Evolutionary conservation across 1,140 invertebrate species (phyloP).

Genomic region (Trichomalopsis sarcophagae): DNA sequence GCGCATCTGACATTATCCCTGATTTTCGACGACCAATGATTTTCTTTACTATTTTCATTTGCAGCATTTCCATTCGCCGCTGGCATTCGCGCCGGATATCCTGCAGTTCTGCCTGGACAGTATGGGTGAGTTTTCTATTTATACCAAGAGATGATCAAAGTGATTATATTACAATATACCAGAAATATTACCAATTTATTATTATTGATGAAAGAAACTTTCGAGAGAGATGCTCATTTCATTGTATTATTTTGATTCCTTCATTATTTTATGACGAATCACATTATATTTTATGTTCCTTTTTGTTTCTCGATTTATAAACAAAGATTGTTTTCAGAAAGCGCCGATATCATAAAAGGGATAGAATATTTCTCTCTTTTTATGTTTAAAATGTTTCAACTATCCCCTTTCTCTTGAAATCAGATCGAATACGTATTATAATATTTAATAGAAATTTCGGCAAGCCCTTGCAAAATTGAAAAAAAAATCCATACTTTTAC

Average conservation of each 20-base stretch:
- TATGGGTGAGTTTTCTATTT: constrained; percentile 80
- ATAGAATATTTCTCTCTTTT: constrained; percentile 37
- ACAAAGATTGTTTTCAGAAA: constrained; percentile 61
- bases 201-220: background rate
- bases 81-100: constrained; percentile 82
- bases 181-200: background rate
- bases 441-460: too few relatives aligned
- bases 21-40: constrained; percentile 43
- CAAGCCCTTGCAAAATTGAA: background rate
- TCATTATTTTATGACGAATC: background rate
- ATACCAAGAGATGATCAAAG: background rate
- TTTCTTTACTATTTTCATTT: constrained; percentile 64
- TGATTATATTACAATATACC: background rate
- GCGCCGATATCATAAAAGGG: constrained; percentile 39
- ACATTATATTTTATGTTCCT: background rate
- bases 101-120: constrained; percentile 81
- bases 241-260: background rate
- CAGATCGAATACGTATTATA: too few relatives aligned
- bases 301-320: constrained; percentile 30
- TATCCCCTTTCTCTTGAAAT: too few relatives aligned
- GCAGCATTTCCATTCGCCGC: constrained; percentile 80
- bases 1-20: background rate
- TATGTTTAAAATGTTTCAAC: background rate
- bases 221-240: constrained; percentile 25
- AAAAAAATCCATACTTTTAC: background rate